Percentiles rank a stretch among this genome's conserved stretches.
These are phyloP conservation scores for Meiosimyza decipiens DNA, from an alignment of 2,888 invertebrate species.

Conservation along the genomic window DNA sequence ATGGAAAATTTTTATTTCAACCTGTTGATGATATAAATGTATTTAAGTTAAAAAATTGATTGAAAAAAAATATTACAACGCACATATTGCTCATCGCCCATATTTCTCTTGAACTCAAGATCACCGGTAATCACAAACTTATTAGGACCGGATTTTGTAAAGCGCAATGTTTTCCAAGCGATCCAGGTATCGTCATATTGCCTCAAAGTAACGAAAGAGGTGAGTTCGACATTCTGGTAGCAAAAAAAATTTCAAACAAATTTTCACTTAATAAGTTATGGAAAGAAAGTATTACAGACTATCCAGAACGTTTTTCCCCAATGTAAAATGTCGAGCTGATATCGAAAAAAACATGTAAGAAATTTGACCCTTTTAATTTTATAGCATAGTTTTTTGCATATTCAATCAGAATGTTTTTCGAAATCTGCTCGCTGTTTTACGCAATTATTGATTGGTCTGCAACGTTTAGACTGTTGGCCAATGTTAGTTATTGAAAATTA, in stretches of 20 bases:
- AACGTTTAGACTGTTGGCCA: too few species aligned
- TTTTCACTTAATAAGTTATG: too few species aligned
- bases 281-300: too few species aligned
- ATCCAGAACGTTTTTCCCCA: too few species aligned
- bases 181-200: slow-evolving; percentile 51
- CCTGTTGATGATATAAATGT: slow-evolving; percentile 16
- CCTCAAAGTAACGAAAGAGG: slow-evolving; percentile 49
- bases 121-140: slow-evolving; percentile 52
- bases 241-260: not conserved
- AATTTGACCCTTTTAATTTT: too few species aligned
- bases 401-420: not conserved
- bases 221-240: slow-evolving; percentile 49
- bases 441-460: too few species aligned
- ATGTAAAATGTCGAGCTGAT: too few species aligned
- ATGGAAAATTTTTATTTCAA: slow-evolving; percentile 35
- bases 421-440: too few species aligned
- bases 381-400: not conserved
- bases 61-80: slow-evolving; percentile 1
- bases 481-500: too few species aligned
- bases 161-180: slow-evolving; percentile 55
- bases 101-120: slow-evolving; percentile 50
- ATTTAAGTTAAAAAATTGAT: not conserved
- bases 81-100: slow-evolving; percentile 54
- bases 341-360: too few species aligned
- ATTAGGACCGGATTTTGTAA: slow-evolving; percentile 54